Conservation (phyloP, 2,888 invertebrate genomes). For the Drosophila lutescens region DNA sequence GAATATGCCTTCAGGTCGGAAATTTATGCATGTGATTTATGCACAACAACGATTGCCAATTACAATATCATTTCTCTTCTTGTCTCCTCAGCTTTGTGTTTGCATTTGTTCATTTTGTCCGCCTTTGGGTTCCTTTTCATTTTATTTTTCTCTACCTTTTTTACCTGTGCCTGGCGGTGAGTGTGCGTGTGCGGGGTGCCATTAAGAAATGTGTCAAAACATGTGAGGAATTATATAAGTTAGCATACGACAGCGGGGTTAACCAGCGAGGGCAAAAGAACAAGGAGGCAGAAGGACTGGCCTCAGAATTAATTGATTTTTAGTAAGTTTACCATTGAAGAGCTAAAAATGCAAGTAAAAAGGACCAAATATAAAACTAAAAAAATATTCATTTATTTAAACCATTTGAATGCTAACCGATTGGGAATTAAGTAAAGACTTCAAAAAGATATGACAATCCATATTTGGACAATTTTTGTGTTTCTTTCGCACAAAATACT, state of each 20-base stretch:
- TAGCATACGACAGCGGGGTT: conserved; percentile 16
- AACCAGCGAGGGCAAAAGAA: neutral
- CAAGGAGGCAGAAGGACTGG: conserved; percentile 17
- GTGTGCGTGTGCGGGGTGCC: conserved; percentile 60
- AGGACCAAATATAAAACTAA: too few relatives aligned
- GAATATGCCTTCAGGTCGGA: conserved; percentile 68
- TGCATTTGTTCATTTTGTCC: conserved; percentile 47
- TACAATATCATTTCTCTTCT: conserved; percentile 79
- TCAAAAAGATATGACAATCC: too few relatives aligned
- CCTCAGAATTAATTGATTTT: conserved; percentile 21
- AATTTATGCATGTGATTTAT: conserved; percentile 80
- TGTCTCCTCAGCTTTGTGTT: conserved; percentile 57
- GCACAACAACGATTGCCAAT: conserved; percentile 80
- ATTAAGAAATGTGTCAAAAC: conserved; percentile 80
- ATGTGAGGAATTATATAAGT: conserved; percentile 72
- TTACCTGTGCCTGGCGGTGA: conserved; percentile 15
- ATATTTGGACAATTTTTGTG: too few relatives aligned
- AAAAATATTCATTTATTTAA: too few relatives aligned
- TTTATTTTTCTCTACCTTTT: neutral
- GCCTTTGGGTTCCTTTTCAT: conserved; percentile 16
- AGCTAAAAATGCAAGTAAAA: too few relatives aligned
- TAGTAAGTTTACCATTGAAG: neutral
- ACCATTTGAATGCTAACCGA: too few relatives aligned
- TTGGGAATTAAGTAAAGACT: too few relatives aligned
- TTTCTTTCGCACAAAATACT: too few relatives aligned